These are phyloP conservation scores for Furnarius figulus DNA, from an alignment of 2,113 vertebrate species.

Conservation along the genomic window DNA sequence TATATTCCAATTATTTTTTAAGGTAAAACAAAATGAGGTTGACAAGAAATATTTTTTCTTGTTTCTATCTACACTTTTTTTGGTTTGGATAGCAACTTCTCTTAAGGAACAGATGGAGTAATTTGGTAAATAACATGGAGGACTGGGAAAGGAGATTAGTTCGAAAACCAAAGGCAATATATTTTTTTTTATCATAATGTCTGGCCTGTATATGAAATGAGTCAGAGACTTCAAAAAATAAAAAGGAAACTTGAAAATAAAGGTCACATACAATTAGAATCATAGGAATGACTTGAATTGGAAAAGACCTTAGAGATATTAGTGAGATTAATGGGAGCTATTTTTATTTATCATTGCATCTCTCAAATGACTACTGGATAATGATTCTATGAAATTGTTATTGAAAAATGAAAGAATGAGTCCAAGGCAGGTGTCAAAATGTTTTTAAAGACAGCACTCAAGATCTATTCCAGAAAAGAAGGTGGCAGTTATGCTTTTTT, in stretches of 20 bases:
- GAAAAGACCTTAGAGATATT: background rate
- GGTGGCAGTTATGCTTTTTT: background rate
- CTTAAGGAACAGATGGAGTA: background rate
- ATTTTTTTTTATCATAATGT: background rate
- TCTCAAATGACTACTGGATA: slow-evolving; percentile 30
- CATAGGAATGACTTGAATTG: background rate
- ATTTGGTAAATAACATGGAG: background rate
- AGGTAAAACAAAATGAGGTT: background rate
- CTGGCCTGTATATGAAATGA: background rate
- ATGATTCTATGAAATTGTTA: slow-evolving; percentile 26
- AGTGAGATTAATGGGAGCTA: background rate
- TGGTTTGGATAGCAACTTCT: background rate
- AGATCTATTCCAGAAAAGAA: background rate
- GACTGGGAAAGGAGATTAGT: background rate
- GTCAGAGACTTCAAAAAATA: background rate
- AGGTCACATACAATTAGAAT: background rate
- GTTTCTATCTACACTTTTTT: background rate
- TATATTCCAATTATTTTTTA: background rate
- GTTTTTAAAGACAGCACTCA: background rate
- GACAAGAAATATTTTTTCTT: background rate
- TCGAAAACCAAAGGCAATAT: background rate
- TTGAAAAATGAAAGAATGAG: slow-evolving; percentile 38
- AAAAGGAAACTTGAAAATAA: background rate
- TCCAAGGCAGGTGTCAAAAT: background rate
- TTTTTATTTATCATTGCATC: slow-evolving; percentile 53